Evolutionary conservation across 2,113 vertebrate species (phyloP).

Genomic region (Erpornis zantholeuca): DNA sequence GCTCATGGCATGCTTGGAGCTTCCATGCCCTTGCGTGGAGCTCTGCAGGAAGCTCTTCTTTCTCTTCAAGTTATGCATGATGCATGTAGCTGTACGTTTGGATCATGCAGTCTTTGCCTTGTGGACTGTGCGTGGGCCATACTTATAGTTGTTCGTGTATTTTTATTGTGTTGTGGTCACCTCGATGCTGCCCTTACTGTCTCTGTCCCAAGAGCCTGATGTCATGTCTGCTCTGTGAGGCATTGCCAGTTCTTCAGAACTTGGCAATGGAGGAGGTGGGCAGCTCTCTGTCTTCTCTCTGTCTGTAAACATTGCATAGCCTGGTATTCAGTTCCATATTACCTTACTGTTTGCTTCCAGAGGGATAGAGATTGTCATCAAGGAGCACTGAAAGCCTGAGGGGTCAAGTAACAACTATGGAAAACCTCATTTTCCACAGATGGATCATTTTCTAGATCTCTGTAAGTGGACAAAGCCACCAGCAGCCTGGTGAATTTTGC

Average conservation of each 20-base stretch:
- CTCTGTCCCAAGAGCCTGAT: background rate
- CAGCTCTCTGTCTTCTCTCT: background rate
- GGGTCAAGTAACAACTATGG: background rate
- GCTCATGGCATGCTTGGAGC: background rate
- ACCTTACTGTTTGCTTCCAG: background rate
- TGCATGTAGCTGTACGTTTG: background rate
- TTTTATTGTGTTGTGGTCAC: background rate
- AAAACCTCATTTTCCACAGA: background rate
- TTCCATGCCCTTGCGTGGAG: background rate
- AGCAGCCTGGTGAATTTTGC: background rate
- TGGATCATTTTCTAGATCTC: background rate
- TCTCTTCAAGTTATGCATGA: background rate
- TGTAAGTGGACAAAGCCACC: background rate
- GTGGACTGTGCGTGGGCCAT: background rate
- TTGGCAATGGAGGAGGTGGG: background rate
- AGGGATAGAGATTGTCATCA: background rate
- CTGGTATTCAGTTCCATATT: background rate
- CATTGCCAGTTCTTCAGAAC: background rate
- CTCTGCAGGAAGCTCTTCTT: background rate
- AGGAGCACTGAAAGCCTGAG: background rate
- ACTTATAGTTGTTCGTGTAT: rapidly evolving
- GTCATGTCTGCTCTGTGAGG: background rate
- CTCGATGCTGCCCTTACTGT: background rate
- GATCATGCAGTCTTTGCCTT: background rate
- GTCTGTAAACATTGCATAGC: background rate